Base-by-base conservation (phyloP, 2,888 invertebrate genomes). In the Pristionchus japonicus region DNA sequence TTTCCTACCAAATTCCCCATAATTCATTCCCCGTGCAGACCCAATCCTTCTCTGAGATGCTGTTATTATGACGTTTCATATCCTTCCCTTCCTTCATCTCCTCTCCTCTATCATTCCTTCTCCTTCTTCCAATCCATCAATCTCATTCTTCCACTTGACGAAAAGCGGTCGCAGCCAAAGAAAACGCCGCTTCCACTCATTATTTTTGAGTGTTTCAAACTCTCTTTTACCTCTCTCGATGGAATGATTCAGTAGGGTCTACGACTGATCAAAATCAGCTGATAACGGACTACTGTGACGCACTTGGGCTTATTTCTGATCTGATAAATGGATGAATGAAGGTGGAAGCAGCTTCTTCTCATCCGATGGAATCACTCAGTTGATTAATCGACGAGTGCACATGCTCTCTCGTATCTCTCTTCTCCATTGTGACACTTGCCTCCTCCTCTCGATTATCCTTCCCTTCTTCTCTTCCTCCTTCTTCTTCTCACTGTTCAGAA, bases 41-140 rank as follows among this genome's bases (percentile, higher is more conserved):
- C 13, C 40, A 23, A 40, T 1, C 9, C 1, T 31, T 74, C 9
- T 11, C 74, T 74, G 23, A 74, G 74, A 74, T 74, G 20, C 31
- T 67, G 74, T 40, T 74, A 74, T 74, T 40, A 74, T 74, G 74
- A 74, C 37, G 74, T 74, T 74, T 74, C 74, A 57, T 57, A 57
- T 57, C 57, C 57, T n/a, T 57, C 7, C 57, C n/a, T 9, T 37
- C 37, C 37, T 31, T 6, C 27, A 3, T 31, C 27, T 23, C 27
- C 34, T n/a, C 49, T 27, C 80, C n/a, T 82, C 82, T 47, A 31
- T 82, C 82, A 27, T 37, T 82, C 82, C 31, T 82, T 31, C 49
- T 15, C 49, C 20, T 34, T 40, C 47, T 40, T 49, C 82, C 43
- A 74, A 74, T 74, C 74, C 40, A 74, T 74, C 74, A 74, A 74